Base-by-base conservation (phyloP, 2,113 vertebrate genomes). In the Collichthys lucidus region DNA sequence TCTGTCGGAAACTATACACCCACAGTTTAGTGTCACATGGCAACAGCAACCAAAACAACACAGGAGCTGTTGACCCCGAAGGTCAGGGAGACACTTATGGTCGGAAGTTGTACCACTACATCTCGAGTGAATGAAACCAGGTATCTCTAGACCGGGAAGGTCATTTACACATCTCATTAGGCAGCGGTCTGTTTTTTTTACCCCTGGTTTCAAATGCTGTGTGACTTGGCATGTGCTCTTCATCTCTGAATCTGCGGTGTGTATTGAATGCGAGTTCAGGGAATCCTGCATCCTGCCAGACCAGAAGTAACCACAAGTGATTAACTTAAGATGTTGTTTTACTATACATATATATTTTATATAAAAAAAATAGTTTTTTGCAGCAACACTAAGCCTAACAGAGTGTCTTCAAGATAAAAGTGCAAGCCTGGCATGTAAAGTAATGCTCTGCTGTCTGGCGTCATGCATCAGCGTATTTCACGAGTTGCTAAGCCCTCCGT, bases 401-500 rank as follows among this genome's bases (percentile, higher is more conserved):
- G 5, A 42, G 42, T 74, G 64, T 75, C 57, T 65, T 68, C 31
- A 69, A 31, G 64, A 60, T 66, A 64, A 87, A 90, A 86, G 66
- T 83, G 77, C 79, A 55, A 81, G 70, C 29, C 4, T 77, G 77
- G 75, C 75, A 68, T 60, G 64, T 74, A 73, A 69, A 60, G 74
- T 71, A 71, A 74, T 20, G 78, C 80, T 55, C 66, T 61, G 68
- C 49, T 70, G 74, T 70, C 61, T 24, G 16, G 42, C 17, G 20
- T 47, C 65, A 52, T 53, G 85, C 79, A 80, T 86, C 86, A 89
- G 85, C 70, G 59, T 82, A 77, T 89, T 89, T 90, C 86, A 73
- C 71, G 47, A 83, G 62, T 79, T 83, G 80, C 78, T 86, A 79
- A 89, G 81, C 79, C 50, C 57, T 88, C 56, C 10, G 61, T 83